Conservation (phyloP, 2,888 invertebrate species). For the Drosophila hawaiiensis region DNA sequence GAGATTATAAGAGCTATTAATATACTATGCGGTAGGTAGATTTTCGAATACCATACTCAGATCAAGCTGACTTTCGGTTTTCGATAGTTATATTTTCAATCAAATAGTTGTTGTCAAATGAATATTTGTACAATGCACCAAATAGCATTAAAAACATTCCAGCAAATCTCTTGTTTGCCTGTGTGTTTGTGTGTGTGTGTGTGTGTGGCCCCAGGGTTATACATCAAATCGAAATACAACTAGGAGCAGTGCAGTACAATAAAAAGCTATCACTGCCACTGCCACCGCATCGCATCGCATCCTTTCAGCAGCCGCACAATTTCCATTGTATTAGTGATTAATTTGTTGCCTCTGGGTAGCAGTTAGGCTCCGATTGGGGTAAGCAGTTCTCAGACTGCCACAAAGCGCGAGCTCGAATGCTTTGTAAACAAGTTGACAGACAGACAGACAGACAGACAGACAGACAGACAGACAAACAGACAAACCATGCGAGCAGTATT, state of each 20-base stretch:
- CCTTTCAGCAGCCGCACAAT: constrained; percentile 64
- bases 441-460: constrained; percentile 44
- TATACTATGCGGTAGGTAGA: no score
- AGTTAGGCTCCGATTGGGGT: constrained; percentile 27
- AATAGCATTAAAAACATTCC: constrained; percentile 68
- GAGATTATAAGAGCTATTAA: not conserved
- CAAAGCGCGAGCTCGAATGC: constrained; percentile 40
- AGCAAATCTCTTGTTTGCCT: constrained; percentile 33
- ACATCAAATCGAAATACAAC: constrained; percentile 43
- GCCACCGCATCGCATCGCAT: constrained; percentile 26
- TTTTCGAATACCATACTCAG: not conserved
- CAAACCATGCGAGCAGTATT: constrained; percentile 59
- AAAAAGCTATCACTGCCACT: constrained; percentile 60
- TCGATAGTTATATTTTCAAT: not conserved
- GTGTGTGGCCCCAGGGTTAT: constrained; percentile 69
- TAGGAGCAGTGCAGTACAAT: constrained; percentile 22
- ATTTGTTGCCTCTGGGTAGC: constrained; percentile 69
- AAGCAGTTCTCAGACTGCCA: constrained; percentile 26
- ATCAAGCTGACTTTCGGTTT: not conserved
- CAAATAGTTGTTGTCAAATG: not conserved
- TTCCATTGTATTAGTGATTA: constrained; percentile 78
- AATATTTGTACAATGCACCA: constrained; percentile 21
- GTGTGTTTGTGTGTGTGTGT: constrained; percentile 67
- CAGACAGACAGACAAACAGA: constrained; percentile 29
- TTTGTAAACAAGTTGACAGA: constrained; percentile 76